A percentile compares a stretch with the other conserved stretches of the same genome.
These are phyloP conservation scores for Oryzaephilus surinamensis DNA, from an alignment of 1,140 invertebrate genomes.

Conservation along the genomic window DNA sequence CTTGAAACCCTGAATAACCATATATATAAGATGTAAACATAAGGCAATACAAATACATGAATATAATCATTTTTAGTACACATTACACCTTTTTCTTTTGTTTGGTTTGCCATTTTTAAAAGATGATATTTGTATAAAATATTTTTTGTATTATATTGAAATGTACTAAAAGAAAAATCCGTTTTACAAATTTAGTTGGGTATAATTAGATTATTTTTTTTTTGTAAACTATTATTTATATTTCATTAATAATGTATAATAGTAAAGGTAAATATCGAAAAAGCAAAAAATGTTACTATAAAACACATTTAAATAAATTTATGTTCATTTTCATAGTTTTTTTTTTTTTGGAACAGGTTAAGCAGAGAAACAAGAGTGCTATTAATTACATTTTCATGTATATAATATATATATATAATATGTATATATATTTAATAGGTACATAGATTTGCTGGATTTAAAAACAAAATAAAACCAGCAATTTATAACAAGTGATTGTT, in stretches of 20 bases:
- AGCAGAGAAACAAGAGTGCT: slow-evolving; percentile 34
- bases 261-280: slow-evolving; percentile 14
- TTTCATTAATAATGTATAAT: slow-evolving; percentile 15
- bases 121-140: no score
- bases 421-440: no score
- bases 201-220: slow-evolving; percentile 8
- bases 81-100: no score
- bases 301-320: slow-evolving; percentile 20
- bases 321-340: not conserved
- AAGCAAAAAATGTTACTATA: slow-evolving; percentile 21
- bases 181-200: slow-evolving; percentile 3
- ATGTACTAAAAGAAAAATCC: slow-evolving; percentile 1
- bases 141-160: no score
- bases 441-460: slow-evolving; percentile 10
- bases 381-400: slow-evolving; percentile 15
- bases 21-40: slow-evolving; percentile 24
- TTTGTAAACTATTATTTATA: slow-evolving; percentile 13
- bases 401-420: slow-evolving; percentile 17
- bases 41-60: no score
- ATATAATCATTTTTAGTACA: slow-evolving; percentile 11
- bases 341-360: slow-evolving; percentile 18
- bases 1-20: slow-evolving; percentile 36
- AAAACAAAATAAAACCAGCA: slow-evolving; percentile 5
- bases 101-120: no score
- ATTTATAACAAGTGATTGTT: slow-evolving; percentile 26